Evolutionary conservation across 64 coral and sea anemone species (phyloP).

Genomic region (Pocillopora damicornis): DNA sequence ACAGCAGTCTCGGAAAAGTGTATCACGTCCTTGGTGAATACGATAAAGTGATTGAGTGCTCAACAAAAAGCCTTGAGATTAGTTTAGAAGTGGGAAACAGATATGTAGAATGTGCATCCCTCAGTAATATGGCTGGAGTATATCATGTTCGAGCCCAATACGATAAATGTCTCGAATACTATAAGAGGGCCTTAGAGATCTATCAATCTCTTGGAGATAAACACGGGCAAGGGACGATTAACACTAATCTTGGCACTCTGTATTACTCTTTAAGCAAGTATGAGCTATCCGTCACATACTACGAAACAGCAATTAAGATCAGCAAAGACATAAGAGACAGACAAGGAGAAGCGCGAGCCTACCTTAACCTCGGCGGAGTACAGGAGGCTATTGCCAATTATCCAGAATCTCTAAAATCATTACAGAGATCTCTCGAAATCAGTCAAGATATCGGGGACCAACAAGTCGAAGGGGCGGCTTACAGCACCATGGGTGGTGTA

Average conservation of each 20-base stretch:
- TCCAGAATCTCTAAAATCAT: background rate
- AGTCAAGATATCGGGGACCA: slow-evolving; percentile 17
- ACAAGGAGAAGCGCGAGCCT: background rate
- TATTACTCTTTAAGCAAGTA: slow-evolving; percentile 22
- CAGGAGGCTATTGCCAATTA: background rate
- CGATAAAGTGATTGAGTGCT: slow-evolving; percentile 23
- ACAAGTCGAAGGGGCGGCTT: slow-evolving; percentile 1
- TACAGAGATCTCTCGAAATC: background rate
- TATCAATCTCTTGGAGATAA: background rate
- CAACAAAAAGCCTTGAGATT: slow-evolving; percentile 14
- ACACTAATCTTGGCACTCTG: slow-evolving; percentile 31
- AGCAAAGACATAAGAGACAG: background rate
- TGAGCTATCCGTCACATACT: background rate
- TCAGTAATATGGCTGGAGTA: background rate
- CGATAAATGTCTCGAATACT: slow-evolving; percentile 20
- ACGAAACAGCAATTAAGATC: slow-evolving; percentile 16
- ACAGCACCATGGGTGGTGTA: slow-evolving; percentile 9
- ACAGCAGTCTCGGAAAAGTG: slow-evolving; percentile 10
- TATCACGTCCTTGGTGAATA: slow-evolving; percentile 16
- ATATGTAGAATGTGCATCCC: background rate
- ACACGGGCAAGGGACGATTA: slow-evolving; percentile 18
- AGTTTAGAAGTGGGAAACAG: slow-evolving; percentile 7
- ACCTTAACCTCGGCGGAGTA: background rate
- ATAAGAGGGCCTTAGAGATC: slow-evolving; percentile 28
- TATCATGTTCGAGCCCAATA: slow-evolving; percentile 11